Conservation (phyloP, 2,797 vertebrate species). For the Morelia viridis region DNA sequence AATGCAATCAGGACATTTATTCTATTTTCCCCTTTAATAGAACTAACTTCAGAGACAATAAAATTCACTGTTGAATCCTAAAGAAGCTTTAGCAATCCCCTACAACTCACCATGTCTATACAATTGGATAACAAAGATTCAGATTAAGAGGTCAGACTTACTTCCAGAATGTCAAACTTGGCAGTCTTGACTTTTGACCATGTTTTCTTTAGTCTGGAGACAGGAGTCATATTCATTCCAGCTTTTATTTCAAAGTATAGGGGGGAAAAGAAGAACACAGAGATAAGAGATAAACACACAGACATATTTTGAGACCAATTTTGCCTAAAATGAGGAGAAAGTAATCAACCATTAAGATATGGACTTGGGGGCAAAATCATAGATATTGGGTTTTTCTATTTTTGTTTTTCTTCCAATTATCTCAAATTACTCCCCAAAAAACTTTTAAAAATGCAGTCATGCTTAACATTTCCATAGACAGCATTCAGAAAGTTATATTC, state of each 20-base stretch:
- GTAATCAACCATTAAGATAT: background rate
- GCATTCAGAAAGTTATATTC: background rate
- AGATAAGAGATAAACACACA: background rate
- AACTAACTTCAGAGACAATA: background rate
- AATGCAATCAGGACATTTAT: background rate
- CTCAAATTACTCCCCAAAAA: background rate
- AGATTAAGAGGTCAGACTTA: conserved; percentile 56
- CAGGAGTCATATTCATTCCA: conserved; percentile 96
- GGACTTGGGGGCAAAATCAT: background rate
- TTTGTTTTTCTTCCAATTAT: background rate
- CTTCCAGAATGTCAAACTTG: conserved; percentile 93
- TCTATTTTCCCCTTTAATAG: background rate
- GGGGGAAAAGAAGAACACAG: background rate
- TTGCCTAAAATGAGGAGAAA: background rate
- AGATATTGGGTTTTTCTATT: background rate
- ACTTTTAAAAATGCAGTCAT: background rate
- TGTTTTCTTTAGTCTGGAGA: conserved; percentile 93
- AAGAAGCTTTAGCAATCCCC: background rate
- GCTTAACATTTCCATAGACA: background rate
- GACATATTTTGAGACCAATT: background rate
- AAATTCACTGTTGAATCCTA: background rate
- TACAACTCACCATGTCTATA: background rate
- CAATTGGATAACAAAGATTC: fast-evolving
- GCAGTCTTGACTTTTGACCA: conserved; percentile 95
- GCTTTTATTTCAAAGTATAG: conserved; percentile 72